These are phyloP conservation scores for Cryptomyrus ogoouensis DNA, from an alignment of 2,113 vertebrate genomes.

Conservation along the genomic window DNA sequence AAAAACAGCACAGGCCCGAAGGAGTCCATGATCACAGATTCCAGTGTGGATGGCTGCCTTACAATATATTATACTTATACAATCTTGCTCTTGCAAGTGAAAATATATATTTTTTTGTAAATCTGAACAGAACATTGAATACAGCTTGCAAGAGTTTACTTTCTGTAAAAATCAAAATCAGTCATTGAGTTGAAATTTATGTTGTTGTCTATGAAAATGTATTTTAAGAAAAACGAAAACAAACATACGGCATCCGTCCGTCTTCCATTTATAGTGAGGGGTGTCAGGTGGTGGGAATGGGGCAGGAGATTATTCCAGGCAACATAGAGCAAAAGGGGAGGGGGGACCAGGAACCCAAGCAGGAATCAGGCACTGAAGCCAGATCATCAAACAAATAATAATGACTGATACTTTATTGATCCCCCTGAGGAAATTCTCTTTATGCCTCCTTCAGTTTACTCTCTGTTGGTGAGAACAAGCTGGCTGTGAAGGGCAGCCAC, in stretches of 20 bases:
- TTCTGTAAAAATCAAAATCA: neutral
- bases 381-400: too few species aligned
- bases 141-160: neutral
- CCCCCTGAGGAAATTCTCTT: too few species aligned
- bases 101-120: neutral
- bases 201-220: neutral
- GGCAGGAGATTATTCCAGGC: neutral
- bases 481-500: too few species aligned
- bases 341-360: neutral
- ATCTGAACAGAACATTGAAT: neutral
- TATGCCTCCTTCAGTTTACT: too few species aligned
- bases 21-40: neutral
- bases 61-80: neutral
- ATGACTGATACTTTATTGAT: too few species aligned
- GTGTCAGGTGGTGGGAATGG: neutral
- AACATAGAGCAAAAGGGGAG: neutral
- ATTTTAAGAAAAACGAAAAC: neutral
- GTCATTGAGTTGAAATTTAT: neutral
- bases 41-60: neutral
- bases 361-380: too few species aligned
- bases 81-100: neutral
- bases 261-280: neutral
- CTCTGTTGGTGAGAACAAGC: too few species aligned
- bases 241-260: neutral
- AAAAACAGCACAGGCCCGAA: neutral